Evolutionary conservation across 2,797 vertebrate genomes (phyloP).

Genomic region (Protosalanx chinensis): DNA sequence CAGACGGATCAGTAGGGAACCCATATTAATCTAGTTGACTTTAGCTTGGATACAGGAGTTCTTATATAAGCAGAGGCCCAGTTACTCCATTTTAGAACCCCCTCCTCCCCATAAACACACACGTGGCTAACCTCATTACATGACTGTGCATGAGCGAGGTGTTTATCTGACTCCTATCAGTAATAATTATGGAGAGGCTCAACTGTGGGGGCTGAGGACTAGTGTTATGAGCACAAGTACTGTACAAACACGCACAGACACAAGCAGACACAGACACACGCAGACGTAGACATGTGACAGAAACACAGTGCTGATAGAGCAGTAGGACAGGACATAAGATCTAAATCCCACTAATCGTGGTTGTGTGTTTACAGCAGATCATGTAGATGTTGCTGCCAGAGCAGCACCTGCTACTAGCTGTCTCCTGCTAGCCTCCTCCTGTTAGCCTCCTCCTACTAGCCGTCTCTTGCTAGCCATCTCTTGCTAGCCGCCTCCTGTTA

Average conservation of each 20-base stretch:
- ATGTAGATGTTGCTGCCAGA: too few species aligned
- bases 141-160: slow-evolving; percentile 3
- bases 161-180: slow-evolving; percentile 16
- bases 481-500: too few species aligned
- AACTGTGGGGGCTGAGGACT: not conserved
- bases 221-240: not conserved
- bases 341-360: too few species aligned
- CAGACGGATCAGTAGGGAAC: too few species aligned
- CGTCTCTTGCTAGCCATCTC: too few species aligned
- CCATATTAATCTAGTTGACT: slow-evolving; percentile 29
- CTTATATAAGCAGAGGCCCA: slow-evolving; percentile 26
- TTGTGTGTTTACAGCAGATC: too few species aligned
- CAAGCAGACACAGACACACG: not conserved
- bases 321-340: not conserved
- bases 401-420: too few species aligned
- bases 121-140: slow-evolving; percentile 10
- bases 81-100: not conserved
- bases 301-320: not conserved
- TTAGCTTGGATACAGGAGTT: slow-evolving; percentile 11
- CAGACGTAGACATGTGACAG: not conserved
- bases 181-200: slow-evolving; percentile 11
- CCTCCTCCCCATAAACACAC: not conserved
- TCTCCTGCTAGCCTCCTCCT: too few species aligned
- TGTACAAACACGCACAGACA: not conserved
- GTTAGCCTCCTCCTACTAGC: too few species aligned